Conservation (phyloP, 2,797 vertebrate genomes). For the Sebastes reedi region DNA sequence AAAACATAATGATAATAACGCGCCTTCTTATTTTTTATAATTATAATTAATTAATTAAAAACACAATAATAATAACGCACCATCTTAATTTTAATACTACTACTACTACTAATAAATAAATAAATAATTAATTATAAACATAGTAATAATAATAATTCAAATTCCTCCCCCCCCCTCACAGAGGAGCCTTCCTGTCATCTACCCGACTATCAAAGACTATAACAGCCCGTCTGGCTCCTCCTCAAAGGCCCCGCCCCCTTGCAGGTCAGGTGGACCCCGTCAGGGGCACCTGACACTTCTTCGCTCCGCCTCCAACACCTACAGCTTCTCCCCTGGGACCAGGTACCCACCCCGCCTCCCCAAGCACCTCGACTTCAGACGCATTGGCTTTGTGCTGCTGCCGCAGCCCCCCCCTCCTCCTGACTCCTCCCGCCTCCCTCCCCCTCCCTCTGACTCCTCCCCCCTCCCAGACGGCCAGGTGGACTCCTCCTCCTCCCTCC, state of each 20-base stretch:
- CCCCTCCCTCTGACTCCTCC: not conserved
- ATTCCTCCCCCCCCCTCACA: slow-evolving; percentile 18
- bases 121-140: too few relatives aligned
- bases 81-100: not conserved
- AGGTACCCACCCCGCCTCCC: slow-evolving; percentile 76
- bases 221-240: slow-evolving; percentile 19
- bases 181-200: slow-evolving; percentile 79
- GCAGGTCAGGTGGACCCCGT: not conserved
- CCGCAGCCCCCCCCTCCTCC: slow-evolving; percentile 10
- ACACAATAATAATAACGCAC: too few relatives aligned
- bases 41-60: too few relatives aligned
- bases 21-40: too few relatives aligned
- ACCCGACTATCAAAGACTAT: slow-evolving; percentile 38
- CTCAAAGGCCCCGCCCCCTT: not conserved
- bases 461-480: not conserved
- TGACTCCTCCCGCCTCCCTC: not conserved
- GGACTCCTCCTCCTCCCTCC: not conserved
- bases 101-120: too few relatives aligned
- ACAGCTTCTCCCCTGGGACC: slow-evolving; percentile 60
- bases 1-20: too few relatives aligned
- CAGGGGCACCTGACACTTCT: slow-evolving; percentile 42
- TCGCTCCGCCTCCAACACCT: slow-evolving; percentile 8
- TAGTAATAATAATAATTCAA: too few relatives aligned
- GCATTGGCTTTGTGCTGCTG: slow-evolving; percentile 56
- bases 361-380: slow-evolving; percentile 57